Base-by-base conservation (phyloP, 2,113 vertebrate species). In the Hucho hucho region DNA sequence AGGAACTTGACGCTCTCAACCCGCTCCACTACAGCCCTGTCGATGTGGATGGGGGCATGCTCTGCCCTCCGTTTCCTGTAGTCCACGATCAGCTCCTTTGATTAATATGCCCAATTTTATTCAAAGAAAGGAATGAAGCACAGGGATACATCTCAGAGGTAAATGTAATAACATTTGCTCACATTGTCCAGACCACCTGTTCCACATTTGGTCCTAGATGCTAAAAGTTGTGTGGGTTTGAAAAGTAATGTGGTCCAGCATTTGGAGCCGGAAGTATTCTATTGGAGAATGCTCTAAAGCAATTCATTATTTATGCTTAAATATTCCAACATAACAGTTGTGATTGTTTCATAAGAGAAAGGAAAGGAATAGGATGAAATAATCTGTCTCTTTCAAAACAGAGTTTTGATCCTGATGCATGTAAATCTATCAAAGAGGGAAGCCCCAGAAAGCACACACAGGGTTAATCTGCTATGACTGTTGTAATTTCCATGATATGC, bases 401-500 rank as follows among this genome's bases (percentile, higher is more conserved):
- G 93, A 43, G 37, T 94, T 96, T 93, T 93, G 91, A 93, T 95
- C 93, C 87, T 78, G 91, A 94, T 89, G 95, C 95, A 94, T 96
- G 94, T 95, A 96, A 97, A 97, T 95, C 94, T 93, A 94, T 94
- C 93, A 96, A 94, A 93, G 81, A 0, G 90, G 90, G 83, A 87
- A 78, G 93, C 83, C 88, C 93, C 85, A 89, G 76, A 87, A 87
- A 87, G 91, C 93, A 87, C 88, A 93, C 91, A 85, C 92, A 84
- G 94, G 96, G 95, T 97, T 97, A 97, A 97, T 97, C 94, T 94
- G 90, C 93, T 94, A 95, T 92, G 95, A 97, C 96, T 96, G 95
- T 96, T 96, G 94, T 97, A 98, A 98, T 95, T 95, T 95, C 93
- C 85, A 77, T 83, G 91, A 92, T 93, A 93, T 82, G 92, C 92